Evolutionary conservation across 2,797 vertebrate genomes (phyloP), one percentile per base, ranked within the genome.

Genomic region (Phrynocephalus guinanensis): DNA sequence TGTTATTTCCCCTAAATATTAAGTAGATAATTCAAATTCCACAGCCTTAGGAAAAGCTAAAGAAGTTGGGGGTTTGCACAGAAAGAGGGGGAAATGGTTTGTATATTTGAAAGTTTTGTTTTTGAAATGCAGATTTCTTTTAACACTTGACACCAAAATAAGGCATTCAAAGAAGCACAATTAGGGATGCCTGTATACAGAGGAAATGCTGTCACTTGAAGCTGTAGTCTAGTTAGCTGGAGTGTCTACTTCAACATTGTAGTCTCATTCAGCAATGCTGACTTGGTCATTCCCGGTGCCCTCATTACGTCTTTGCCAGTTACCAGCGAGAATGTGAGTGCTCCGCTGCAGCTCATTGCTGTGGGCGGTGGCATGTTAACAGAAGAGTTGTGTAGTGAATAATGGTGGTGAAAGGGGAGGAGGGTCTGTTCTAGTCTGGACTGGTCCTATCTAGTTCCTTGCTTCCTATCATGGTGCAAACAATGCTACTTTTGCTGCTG

Each of bases 391-490:
- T 91, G 91, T 73, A 24, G 20, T 92, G 92, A 93, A 95, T 94
- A 92, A 92, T 91, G 88, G 89, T 94, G 90, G 84, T 94, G 90
- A 80, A 85, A 83, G 60, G 94, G 92, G 95, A 95, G 94, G 95
- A 95, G 94, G 93, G 94, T 95, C 93, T 95, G 95, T 96, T 96
- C 95, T 95, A 95, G 96, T 94, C 94, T 96, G 94, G 94, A 95
- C 96, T 95, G 95, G 96, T 96, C 95, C 95, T 94, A 95, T 95
- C 95, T 93, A 94, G 96, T 96, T 96, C 94, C 95, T 93, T 94
- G 92, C 93, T 95, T 96, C 94, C 94, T 94, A 94, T 94, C 95
- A 95, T 91, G 3, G 86, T 92, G 92, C 91, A 92, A 96, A 96
- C 95, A 96, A 95, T 95, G 93, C 95, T 94, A 70, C 90, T 87